Conservation (phyloP, 2,888 invertebrate genomes). For the Brachyptera risi region DNA sequence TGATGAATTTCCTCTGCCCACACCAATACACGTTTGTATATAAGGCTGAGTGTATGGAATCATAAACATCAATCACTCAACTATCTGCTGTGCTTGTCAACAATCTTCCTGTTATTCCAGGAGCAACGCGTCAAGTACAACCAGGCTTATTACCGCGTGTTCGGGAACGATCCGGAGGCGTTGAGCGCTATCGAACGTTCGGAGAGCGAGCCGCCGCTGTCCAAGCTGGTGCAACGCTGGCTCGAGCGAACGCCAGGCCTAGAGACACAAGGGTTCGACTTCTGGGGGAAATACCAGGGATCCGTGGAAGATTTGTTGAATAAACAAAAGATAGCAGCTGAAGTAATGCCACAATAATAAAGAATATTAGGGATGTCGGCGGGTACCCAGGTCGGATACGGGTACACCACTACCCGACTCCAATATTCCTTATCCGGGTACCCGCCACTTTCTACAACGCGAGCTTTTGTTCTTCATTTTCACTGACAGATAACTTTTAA, state of each 20-base stretch:
- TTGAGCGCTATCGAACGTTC: constrained; percentile 58
- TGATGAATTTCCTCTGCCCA: too few species aligned
- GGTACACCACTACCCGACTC: too few species aligned
- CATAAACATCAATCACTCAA: not conserved
- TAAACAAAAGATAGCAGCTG: constrained; percentile 60
- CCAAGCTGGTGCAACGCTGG: constrained; percentile 87
- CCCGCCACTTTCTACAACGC: too few species aligned
- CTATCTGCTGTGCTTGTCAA: constrained; percentile 18
- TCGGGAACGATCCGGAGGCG: constrained; percentile 67
- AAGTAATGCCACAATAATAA: too few species aligned
- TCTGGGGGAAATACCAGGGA: constrained; percentile 86
- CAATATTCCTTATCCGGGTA: too few species aligned
- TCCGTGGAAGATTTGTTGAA: constrained; percentile 68
- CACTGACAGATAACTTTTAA: too few species aligned
- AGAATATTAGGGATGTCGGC: too few species aligned
- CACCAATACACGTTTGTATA: too few species aligned
- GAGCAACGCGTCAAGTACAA: constrained; percentile 91
- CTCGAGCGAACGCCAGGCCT: constrained; percentile 91
- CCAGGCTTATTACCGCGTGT: constrained; percentile 84
- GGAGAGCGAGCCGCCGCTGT: constrained; percentile 79
- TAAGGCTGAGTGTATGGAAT: too few species aligned
- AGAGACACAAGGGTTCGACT: constrained; percentile 78
- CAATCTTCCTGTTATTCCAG: too few species aligned
- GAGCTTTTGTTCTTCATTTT: too few species aligned
- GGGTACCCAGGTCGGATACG: too few species aligned